Base-by-base conservation (phyloP, 1,140 invertebrate genomes). In the Drosophila sp. region DNA sequence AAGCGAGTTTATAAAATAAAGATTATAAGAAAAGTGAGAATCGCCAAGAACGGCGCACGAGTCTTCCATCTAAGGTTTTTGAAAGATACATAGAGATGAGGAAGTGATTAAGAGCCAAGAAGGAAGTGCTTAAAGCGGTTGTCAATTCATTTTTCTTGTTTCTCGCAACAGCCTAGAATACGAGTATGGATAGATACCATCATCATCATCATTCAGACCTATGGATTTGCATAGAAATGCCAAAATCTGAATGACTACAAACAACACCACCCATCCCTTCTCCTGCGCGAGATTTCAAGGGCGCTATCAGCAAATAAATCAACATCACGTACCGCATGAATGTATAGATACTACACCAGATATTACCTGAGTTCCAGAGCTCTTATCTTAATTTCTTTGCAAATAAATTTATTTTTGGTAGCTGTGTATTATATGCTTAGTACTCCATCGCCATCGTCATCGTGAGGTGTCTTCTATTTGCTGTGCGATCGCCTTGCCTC, bases 1-100 rank as follows among this genome's bases (percentile, higher is more conserved):
- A 78, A 78, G 75, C 75, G 71, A 78, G 75, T 78, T 78, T 78
- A 63, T 76, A 27, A 62, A 66, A 66, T 73, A 27, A 62, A 70
- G 17, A 17, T 17, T 17, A 17, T 17, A 17, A 72, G 70, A 78
- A 78, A 78, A 74, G 75, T 78, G 75, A 78, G 75, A 78, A 74
- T 66, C 75, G 72, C 66, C 65, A 63, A 78, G 75, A 77, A 77
- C 71, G 62, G 71, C 66, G 58, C 75, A 77, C 71, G 66, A 65
- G 66, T 60, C 50, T 66, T 62, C 32, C 50, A 50, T 50, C 44
- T 50, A 50, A 23, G 44, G 7, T 50, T 50, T 50, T 50, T 27
- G 6, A 50, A 50, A 50, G 44, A 50, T 10, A 30, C 30, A 38
- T 50, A 50, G 44, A 50, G 44, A 50, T 50, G 44, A 50, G 44